Evolutionary conservation across 2,113 vertebrate genomes (phyloP).

Genomic region (Toxostoma redivivum): DNA sequence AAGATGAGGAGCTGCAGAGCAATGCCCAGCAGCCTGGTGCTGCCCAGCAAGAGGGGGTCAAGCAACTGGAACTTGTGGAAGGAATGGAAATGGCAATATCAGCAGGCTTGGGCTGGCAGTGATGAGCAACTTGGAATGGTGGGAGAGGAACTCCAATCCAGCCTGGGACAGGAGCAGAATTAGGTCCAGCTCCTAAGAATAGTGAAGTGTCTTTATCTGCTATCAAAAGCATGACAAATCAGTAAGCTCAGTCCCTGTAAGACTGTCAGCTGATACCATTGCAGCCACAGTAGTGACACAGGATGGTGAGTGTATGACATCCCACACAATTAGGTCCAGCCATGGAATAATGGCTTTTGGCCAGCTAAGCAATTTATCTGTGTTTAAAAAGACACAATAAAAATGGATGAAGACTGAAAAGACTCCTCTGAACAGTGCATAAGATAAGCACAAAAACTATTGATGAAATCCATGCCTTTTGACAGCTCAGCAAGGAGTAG

Average conservation of each 20-base stretch:
- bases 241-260: not conserved
- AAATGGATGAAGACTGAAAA: not conserved
- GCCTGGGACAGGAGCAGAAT: not conserved
- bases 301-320: rapidly evolving
- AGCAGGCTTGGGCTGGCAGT: not conserved
- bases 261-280: rapidly evolving
- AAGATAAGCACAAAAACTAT: not conserved
- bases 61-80: not conserved
- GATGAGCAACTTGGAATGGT: rapidly evolving
- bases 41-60: not conserved
- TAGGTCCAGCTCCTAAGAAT: not conserved
- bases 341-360: not conserved
- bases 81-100: not conserved
- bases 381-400: not conserved
- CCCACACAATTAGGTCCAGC: not conserved
- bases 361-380: rapidly evolving
- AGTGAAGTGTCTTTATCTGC: not conserved
- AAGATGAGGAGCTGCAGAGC: not conserved
- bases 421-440: not conserved
- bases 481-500: not conserved
- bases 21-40: too few relatives aligned
- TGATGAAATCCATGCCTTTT: not conserved
- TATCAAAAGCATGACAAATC: not conserved
- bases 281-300: not conserved
- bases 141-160: not conserved